Base-by-base conservation (phyloP, 1,140 invertebrate species). In the Chrysopa pallens region DNA sequence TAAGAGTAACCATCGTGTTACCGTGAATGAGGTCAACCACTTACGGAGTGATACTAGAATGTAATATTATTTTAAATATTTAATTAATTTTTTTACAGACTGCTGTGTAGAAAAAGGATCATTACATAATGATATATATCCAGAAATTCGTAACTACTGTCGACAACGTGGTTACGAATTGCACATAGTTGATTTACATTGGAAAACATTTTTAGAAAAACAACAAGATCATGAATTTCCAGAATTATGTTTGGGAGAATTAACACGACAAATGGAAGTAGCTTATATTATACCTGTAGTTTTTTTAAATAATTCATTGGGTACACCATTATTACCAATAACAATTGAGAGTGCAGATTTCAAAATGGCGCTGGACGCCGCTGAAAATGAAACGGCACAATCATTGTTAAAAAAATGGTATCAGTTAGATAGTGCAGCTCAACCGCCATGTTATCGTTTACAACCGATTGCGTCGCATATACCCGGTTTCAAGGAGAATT, bases 271-370 rank as follows among this genome's bases (percentile, higher is more conserved):
- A 57, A 70, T 72, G 36, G 76, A 80, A 44, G 62, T 74, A 2
- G 73, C 78, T 0, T 78, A 81, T 40, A 68, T 84, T 12, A 74
- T 84, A 15, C 79, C 81, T 0, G 70, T 84, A 8, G 56, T 84
- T 41, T 83, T 84, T 54, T 59, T 85, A 6, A 82, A 77, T 54
- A 74, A 80, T 33, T 80, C 75, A 6, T 58, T 84, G 33, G 80
- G 80, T 17, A 76, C 74, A 12, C 76, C 80, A n/a, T 65, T 84
- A 45, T 60, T 84, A 11, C 81, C 81, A 6, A 74, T 79, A 48
- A 81, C 77, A 1, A 71, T 85, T 36, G 80, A 83, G 57, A 75
- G 72, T 49, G 72, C 77, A 13, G 80, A 85, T 61, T 84, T 83
- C 57, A 75, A 80, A 53, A 72, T 73, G 43, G 79, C 77, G 6